Conservation (phyloP, 2,797 vertebrate species). For the Dipus sagitta region DNA sequence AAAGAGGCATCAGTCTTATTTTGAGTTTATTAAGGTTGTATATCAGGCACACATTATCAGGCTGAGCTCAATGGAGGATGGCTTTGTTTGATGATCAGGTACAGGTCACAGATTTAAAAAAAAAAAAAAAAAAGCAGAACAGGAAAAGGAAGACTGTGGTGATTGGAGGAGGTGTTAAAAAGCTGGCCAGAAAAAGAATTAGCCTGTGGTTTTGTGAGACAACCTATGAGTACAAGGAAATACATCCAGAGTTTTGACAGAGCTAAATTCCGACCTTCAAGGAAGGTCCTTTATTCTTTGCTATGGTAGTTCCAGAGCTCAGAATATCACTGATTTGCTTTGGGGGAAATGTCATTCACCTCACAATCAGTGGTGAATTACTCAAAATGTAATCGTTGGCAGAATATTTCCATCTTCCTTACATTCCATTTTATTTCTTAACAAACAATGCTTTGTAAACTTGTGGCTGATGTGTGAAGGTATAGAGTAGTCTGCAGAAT, state of each 20-base stretch:
- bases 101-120: not conserved
- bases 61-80: not conserved
- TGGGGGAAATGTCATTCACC: not conserved
- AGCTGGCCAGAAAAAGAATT: not conserved
- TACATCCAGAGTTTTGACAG: not conserved
- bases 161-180: not conserved
- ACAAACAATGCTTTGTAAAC: not conserved
- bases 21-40: conserved; percentile 26
- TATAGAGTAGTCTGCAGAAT: not conserved
- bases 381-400: not conserved
- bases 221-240: not conserved
- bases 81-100: conserved; percentile 30
- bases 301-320: not conserved
- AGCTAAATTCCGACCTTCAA: not conserved
- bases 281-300: not conserved
- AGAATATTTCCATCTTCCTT: not conserved
- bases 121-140: not conserved
- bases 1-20: not conserved
- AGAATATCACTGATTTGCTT: not conserved
- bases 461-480: not conserved
- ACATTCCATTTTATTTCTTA: conserved; percentile 47
- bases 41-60: conserved; percentile 20
- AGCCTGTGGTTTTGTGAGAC: not conserved
- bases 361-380: not conserved
- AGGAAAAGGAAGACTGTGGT: not conserved